These are phyloP conservation scores for Trochalopteron elliotii DNA, from an alignment of 2,113 vertebrate genomes.

Conservation along the genomic window DNA sequence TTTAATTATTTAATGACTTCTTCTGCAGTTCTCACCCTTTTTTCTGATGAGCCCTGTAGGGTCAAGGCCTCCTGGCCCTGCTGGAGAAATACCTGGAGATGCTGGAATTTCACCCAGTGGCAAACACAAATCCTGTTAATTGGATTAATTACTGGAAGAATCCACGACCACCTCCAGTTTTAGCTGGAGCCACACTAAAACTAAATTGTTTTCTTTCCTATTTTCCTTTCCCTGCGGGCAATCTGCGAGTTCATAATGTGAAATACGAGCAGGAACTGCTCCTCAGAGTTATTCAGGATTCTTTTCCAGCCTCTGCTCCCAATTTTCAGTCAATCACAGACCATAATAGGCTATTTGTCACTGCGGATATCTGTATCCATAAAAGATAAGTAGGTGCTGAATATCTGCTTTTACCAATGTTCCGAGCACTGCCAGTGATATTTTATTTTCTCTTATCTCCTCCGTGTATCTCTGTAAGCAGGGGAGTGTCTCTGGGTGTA, in stretches of 20 bases:
- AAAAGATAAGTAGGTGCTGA: slow-evolving; percentile 33
- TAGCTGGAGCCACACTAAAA: not conserved
- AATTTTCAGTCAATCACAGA: slow-evolving; percentile 33
- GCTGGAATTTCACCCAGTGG: not conserved
- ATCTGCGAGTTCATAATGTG: not conserved
- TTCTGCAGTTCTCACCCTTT: not conserved
- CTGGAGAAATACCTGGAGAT: not conserved
- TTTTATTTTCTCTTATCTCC: slow-evolving; percentile 60
- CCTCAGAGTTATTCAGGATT: not conserved
- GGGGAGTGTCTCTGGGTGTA: slow-evolving; percentile 38
- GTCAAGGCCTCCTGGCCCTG: not conserved
- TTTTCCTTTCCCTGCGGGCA: not conserved
- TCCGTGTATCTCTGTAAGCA: slow-evolving; percentile 8
- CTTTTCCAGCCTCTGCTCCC: not conserved
- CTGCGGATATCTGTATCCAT: slow-evolving; percentile 9
- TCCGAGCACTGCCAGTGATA: not conserved
- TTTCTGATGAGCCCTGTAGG: not conserved
- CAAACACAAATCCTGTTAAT: not conserved
- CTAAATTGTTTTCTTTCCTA: not conserved
- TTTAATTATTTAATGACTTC: not conserved
- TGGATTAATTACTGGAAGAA: not conserved
- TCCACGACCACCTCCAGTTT: not conserved
- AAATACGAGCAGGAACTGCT: not conserved
- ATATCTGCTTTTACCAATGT: slow-evolving; percentile 10
- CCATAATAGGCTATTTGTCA: slow-evolving; percentile 22